A percentile compares a stretch with the other conserved stretches of the same genome.
phyloP scores from a whole-genome alignment of 2,888 invertebrate genomes.

The Catonia carolina region DNA sequence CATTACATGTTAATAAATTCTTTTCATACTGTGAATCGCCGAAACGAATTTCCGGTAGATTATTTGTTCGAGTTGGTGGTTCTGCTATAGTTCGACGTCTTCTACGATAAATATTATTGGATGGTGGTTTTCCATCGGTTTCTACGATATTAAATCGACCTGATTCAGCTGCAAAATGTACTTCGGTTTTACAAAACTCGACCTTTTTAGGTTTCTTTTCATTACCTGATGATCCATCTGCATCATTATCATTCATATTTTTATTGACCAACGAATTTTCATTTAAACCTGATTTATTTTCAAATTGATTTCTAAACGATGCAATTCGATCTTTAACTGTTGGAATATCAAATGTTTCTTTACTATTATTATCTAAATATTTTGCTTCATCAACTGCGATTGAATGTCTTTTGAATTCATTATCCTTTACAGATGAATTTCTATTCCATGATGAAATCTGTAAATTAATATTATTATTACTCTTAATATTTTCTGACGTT shows the following conservation, averaged over 20 bases:
- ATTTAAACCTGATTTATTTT: neutral
- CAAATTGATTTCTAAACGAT: neutral
- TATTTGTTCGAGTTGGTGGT: constrained; percentile 17
- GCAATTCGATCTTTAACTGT: neutral
- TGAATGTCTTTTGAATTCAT: constrained; percentile 24
- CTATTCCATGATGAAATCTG: neutral
- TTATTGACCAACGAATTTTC: neutral
- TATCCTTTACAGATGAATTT: neutral
- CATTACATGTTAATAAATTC: constrained; percentile 18
- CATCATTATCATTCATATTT: neutral
- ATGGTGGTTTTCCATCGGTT: constrained; percentile 80
- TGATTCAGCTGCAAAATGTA: constrained; percentile 79
- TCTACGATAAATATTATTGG: constrained; percentile 70
- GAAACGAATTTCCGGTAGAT: constrained; percentile 31
- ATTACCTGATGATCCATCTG: constrained; percentile 18
- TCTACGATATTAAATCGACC: constrained; percentile 82
- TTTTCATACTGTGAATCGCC: constrained; percentile 28
- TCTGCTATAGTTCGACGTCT: constrained; percentile 52
- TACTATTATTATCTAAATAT: constrained; percentile 20
- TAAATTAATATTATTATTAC: neutral
- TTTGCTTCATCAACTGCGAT: constrained; percentile 25
- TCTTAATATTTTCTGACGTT: too few species aligned
- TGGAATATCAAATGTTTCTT: constrained; percentile 2
- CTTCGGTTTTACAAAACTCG: constrained; percentile 81
- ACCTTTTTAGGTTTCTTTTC: constrained; percentile 62